Evolutionary conservation across 2,888 invertebrate genomes (phyloP).

Genomic region (Cosmorhoe ocellata): DNA sequence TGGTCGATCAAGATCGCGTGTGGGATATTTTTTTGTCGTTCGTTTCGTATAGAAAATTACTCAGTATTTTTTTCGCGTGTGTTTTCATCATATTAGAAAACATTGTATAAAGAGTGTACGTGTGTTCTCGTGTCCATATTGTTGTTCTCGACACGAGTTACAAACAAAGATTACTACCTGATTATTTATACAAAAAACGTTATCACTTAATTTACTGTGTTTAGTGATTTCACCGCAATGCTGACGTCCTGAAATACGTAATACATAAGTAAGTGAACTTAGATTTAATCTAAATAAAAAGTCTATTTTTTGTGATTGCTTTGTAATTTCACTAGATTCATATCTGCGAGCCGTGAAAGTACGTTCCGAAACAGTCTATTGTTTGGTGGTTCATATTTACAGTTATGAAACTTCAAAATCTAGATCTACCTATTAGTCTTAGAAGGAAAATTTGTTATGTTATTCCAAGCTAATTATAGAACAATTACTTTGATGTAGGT

Average conservation of each 20-base stretch:
- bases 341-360: constrained; percentile 50
- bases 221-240: constrained; percentile 54
- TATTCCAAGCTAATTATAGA: no score
- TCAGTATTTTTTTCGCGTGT: constrained; percentile 43
- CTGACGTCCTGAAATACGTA: constrained; percentile 48
- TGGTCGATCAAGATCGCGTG: constrained; percentile 44
- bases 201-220: constrained; percentile 40
- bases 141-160: constrained; percentile 42
- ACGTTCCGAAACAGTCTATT: constrained; percentile 38
- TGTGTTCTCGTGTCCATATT: constrained; percentile 55
- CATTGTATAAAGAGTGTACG: constrained; percentile 44
- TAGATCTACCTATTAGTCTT: background rate
- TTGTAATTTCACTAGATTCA: constrained; percentile 38
- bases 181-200: constrained; percentile 53
- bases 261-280: constrained; percentile 53
- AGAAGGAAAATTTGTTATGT: no score
- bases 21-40: constrained; percentile 43
- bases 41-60: constrained; percentile 40
- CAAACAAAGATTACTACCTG: constrained; percentile 49
- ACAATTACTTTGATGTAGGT: no score
- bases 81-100: constrained; percentile 43
- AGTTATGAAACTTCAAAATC: constrained; percentile 31
- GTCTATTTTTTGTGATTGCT: constrained; percentile 29
- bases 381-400: constrained; percentile 42
- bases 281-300: background rate